Evolutionary conservation across 1,140 invertebrate species (phyloP).

Genomic region (Pseudachorutes palmiensis): DNA sequence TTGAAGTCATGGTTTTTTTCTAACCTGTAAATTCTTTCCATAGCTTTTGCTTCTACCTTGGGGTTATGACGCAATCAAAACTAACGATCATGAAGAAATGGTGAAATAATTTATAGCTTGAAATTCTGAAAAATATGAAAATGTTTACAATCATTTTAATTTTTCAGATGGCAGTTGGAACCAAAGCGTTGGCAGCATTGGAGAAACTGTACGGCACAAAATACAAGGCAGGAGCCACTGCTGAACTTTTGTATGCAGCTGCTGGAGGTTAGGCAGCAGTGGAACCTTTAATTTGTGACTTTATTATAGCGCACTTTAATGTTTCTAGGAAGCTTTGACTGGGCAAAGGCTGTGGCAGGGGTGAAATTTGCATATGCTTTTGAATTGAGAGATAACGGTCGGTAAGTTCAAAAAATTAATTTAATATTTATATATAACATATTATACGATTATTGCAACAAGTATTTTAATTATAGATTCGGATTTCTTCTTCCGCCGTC

Average conservation of each 20-base stretch:
- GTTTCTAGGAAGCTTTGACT: constrained; percentile 29
- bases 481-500: constrained; percentile 29
- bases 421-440: constrained; percentile 36
- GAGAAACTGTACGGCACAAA: constrained; percentile 28
- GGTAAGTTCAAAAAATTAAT: background rate
- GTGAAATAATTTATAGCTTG: constrained; percentile 1
- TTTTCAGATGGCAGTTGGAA: constrained; percentile 20
- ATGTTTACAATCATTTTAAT: background rate
- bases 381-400: constrained; percentile 35
- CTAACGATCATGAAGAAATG: constrained; percentile 28
- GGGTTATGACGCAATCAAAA: constrained; percentile 21
- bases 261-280: background rate
- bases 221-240: constrained; percentile 28
- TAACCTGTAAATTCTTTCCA: background rate
- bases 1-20: background rate
- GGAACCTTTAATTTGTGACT: too few relatives aligned
- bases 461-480: background rate
- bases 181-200: constrained; percentile 22
- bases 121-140: background rate
- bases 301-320: constrained; percentile 1
- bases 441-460: background rate
- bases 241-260: constrained; percentile 34
- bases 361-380: constrained; percentile 35
- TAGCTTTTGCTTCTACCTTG: constrained; percentile 30
- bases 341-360: constrained; percentile 42